Base-by-base conservation (phyloP, 2,888 invertebrate genomes). In the Pilophorus perplexus region DNA sequence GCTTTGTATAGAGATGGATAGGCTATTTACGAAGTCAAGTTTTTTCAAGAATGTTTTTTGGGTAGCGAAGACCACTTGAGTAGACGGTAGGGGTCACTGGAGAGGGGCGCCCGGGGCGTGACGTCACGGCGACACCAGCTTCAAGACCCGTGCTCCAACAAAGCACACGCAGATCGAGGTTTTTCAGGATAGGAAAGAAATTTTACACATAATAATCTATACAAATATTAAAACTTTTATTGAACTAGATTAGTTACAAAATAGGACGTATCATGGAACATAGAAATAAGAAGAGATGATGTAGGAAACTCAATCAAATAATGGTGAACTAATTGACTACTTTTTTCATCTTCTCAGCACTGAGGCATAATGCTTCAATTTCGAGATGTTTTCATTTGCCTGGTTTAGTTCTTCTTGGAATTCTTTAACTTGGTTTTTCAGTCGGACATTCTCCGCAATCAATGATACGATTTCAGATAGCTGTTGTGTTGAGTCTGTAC, bases 61-160 rank as follows among this genome's bases (percentile, higher is more conserved):
- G n/a, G n/a, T n/a, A n/a, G n/a, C n/a, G n/a, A n/a, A n/a, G n/a
- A n/a, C n/a, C n/a, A n/a, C n/a, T n/a, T n/a, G n/a, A n/a, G n/a
- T n/a, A n/a, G n/a, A n/a, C n/a, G n/a, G n/a, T n/a, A n/a, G n/a
- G n/a, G n/a, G n/a, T n/a, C n/a, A n/a, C n/a, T n/a, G n/a, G n/a
- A n/a, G n/a, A n/a, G n/a, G 40, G 40, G 40, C 40, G 40, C 40
- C 40, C n/a, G 40, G n/a, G 40, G 40, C 4, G 40, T 40, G 40
- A 40, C 40, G 40, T 40, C 40, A 40, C n/a, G 40, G 40, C 40
- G n/a, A 40, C 40, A 40, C 40, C 40, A 40, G n/a, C 40, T 40
- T 40, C 40, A 12, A 40, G 40, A 40, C 40, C 40, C n/a, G 40
- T 40, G 40, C 40, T 40, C 40, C 40, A 14, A 40, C n/a, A n/a